Evolutionary conservation across 1,140 invertebrate genomes (phyloP), one percentile per base, ranked within the genome.

Genomic region (Meloidogyne hapla): DNA sequence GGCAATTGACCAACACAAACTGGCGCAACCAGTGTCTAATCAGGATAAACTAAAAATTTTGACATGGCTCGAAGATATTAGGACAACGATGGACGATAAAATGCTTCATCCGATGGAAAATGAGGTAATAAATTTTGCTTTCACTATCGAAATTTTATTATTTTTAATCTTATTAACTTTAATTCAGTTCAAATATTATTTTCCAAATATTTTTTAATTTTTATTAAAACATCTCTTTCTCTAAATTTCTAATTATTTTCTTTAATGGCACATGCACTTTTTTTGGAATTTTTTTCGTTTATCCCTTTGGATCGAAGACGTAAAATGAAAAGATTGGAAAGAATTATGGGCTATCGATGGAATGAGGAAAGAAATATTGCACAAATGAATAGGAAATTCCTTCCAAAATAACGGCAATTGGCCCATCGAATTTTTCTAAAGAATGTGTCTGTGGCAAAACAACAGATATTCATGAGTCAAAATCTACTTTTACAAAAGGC

Each of bases 31-130:
- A 21, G 26, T 38, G 26, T 21, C 56, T 18, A 23, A 25, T 63
- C 56, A 73, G 23, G 71, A 73, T 21, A 73, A 63, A 33, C 4
- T 38, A 40, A 64, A 73, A 73, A 64, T 73, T 23, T 21, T 73
- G 1, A 21, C 25, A 23, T 73, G 71, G 71, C 28, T 73, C 56
- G n/a, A 33, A 12, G 25, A 23, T 63, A 8, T 1, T 45, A 15
- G 1, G 12, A 33, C 4, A 21, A 23, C n/a, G 28, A 18, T 23
- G 64, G 71, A 38, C 56, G 21, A n/a, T 28, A 28, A 4, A 18
- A 21, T 28, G 18, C 18, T 18, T n/a, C 4, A 21, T n/a, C 3
- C 48, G 5, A 4, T n/a, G 18, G 1, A 15, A 5, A 56, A 21
- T 56, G 18, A 56, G 48, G 48, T 56, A 21, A 5, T 18, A 8